These are phyloP conservation scores for Vanessa atalanta DNA, from an alignment of 1,140 invertebrate genomes.

Conservation along the genomic window DNA sequence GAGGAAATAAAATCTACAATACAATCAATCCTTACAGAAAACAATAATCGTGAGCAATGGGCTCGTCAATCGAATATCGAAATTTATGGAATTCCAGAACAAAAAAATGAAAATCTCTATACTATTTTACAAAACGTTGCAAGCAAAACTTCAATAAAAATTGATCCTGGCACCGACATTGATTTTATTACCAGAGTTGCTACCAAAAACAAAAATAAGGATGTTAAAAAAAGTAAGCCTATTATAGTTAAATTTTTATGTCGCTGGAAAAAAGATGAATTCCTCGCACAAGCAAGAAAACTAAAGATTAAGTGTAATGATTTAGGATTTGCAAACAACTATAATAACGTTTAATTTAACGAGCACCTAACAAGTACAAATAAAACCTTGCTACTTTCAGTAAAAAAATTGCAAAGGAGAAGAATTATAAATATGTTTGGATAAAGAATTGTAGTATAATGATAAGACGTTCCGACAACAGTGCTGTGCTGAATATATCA, in stretches of 20 bases:
- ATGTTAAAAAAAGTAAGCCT: slow-evolving; percentile 11
- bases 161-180: slow-evolving; percentile 1
- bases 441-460: too few relatives aligned
- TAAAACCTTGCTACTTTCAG: background rate
- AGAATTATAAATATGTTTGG: too few relatives aligned
- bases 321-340: background rate
- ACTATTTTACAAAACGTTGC: slow-evolving; percentile 1
- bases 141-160: background rate
- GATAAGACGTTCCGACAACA: too few relatives aligned
- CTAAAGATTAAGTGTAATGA: slow-evolving; percentile 3
- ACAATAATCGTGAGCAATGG: slow-evolving; percentile 18
- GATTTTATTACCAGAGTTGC: slow-evolving; percentile 12
- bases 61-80: slow-evolving; percentile 14
- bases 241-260: slow-evolving; percentile 17
- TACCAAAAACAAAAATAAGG: slow-evolving; percentile 1
- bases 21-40: background rate
- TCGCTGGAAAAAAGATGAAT: slow-evolving; percentile 20
- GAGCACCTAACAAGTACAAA: slow-evolving; percentile 1
- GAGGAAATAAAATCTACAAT: background rate
- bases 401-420: background rate
- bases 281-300: slow-evolving; percentile 1
- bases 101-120: slow-evolving; percentile 6
- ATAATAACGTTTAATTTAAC: background rate
- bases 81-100: slow-evolving; percentile 17
- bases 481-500: too few relatives aligned